phyloP scores from a whole-genome alignment of 2,113 vertebrate genomes.

The Hippocampus guttulatus region DNA sequence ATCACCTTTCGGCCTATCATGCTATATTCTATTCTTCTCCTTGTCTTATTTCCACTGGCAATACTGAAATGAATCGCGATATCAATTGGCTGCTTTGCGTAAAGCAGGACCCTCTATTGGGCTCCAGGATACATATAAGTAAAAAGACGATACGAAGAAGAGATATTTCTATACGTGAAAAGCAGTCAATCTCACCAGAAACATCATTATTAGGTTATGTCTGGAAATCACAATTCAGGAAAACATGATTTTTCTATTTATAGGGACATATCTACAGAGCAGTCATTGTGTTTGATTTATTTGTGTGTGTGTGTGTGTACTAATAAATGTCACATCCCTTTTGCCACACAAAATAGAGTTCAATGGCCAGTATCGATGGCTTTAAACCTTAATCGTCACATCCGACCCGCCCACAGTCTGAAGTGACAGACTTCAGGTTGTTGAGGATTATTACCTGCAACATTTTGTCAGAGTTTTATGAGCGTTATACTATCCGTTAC shows the following conservation, averaged over 20 bases:
- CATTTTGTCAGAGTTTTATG: no score
- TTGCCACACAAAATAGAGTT: not conserved
- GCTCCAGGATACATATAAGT: conserved; percentile 33
- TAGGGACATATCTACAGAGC: no score
- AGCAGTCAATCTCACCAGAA: not conserved
- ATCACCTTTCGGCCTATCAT: conserved; percentile 48
- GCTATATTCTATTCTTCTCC: conserved; percentile 37
- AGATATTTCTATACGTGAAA: conserved; percentile 18
- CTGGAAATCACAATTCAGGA: not conserved
- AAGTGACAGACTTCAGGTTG: no score
- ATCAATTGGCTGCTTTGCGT: conserved; percentile 44
- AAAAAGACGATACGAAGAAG: conserved; percentile 4
- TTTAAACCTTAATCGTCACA: not conserved
- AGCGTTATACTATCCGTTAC: no score
- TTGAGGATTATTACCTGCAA: no score
- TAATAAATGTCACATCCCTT: no score
- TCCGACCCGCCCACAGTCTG: no score
- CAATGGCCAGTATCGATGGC: not conserved
- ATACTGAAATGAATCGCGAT: conserved; percentile 52
- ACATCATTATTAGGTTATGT: conserved; percentile 8
- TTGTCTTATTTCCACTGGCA: conserved; percentile 43
- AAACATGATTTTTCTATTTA: not conserved
- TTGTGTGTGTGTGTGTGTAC: not conserved
- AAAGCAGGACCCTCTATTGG: conserved; percentile 23
- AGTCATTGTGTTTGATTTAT: not conserved